These are phyloP conservation scores for Notodromas monacha DNA, from an alignment of 2,888 invertebrate species.

Conservation along the genomic window DNA sequence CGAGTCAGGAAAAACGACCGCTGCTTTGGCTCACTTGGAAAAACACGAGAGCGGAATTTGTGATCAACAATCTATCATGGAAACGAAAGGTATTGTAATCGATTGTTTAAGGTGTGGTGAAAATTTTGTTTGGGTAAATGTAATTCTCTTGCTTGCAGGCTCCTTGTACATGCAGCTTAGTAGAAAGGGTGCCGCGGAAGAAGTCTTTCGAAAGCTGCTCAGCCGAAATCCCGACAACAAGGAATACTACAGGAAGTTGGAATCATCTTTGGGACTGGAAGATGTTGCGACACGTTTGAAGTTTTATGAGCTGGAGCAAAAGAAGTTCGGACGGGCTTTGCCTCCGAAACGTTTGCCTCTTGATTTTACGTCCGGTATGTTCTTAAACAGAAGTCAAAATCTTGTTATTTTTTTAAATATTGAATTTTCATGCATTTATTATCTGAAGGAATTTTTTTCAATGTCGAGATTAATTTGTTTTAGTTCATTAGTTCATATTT, in stretches of 20 bases:
- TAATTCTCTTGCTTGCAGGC: constrained; percentile 14
- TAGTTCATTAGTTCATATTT: too few relatives aligned
- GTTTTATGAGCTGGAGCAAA: constrained; percentile 41
- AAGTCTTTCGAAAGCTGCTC: constrained; percentile 48
- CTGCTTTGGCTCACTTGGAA: constrained; percentile 59
- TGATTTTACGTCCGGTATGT: constrained; percentile 35
- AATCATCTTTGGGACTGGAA: constrained; percentile 43
- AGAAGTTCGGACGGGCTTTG: constrained; percentile 47
- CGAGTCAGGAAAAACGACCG: constrained; percentile 56
- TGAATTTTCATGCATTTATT: too few relatives aligned
- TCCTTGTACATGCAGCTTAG: constrained; percentile 20
- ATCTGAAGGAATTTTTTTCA: too few relatives aligned
- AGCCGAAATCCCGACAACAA: constrained; percentile 86
- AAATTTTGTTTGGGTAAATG: too few relatives aligned
- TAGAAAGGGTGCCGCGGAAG: constrained; percentile 31
- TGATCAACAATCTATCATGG: constrained; percentile 68
- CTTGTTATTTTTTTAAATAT: too few relatives aligned
- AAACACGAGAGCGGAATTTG: constrained; percentile 62
- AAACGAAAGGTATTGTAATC: constrained; percentile 78
- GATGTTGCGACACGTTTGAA: constrained; percentile 34
- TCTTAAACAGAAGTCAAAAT: too few relatives aligned
- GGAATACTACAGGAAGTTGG: constrained; percentile 57
- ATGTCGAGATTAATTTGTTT: too few relatives aligned
- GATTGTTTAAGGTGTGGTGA: too few relatives aligned
- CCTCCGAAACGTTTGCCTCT: constrained; percentile 63